phyloP scores from a whole-genome alignment of 2,113 vertebrate genomes.

The Grammomys surdaster region DNA sequence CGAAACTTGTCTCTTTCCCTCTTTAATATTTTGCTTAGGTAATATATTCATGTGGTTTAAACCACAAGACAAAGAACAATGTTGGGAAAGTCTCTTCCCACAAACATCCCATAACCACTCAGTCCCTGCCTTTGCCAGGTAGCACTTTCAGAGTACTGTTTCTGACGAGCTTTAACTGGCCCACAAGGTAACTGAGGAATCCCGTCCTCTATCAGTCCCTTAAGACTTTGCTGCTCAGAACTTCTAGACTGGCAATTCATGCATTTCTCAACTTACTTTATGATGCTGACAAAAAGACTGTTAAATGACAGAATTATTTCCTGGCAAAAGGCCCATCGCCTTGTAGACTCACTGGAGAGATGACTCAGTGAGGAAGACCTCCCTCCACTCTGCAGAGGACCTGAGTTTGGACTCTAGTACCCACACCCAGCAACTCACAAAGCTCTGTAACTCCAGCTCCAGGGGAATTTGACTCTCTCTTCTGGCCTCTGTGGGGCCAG shows the following conservation, averaged over 20 bases:
- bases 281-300: background rate
- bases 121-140: background rate
- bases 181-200: background rate
- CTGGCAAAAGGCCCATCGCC: background rate
- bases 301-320: background rate
- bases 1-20: background rate
- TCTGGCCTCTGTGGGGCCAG: background rate
- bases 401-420: too few species aligned
- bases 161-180: background rate
- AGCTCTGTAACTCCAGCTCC: background rate
- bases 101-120: background rate
- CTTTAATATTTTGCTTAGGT: constrained; percentile 28
- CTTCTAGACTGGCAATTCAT: background rate
- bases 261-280: background rate
- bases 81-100: background rate
- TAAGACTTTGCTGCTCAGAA: background rate
- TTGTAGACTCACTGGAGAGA: background rate
- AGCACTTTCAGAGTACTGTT: constrained; percentile 16
- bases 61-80: background rate
- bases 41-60: background rate
- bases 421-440: background rate
- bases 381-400: background rate
- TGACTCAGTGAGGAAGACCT: too few species aligned
- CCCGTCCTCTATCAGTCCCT: background rate
- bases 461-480: background rate